These are phyloP conservation scores for Hoplostethus atlanticus DNA, from an alignment of 2,797 vertebrate genomes.

Conservation along the genomic window DNA sequence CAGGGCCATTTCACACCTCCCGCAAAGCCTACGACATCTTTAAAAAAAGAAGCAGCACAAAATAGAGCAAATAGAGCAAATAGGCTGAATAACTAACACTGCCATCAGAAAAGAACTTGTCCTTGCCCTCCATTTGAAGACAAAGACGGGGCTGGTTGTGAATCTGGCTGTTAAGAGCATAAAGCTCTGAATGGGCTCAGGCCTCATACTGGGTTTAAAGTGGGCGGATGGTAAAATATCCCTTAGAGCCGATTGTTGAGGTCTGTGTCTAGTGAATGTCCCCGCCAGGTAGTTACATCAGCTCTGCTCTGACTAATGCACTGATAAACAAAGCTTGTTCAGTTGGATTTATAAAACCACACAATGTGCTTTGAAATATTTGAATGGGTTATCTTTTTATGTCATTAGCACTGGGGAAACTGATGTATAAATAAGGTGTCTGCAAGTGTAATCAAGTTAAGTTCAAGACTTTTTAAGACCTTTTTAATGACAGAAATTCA, in stretches of 20 bases:
- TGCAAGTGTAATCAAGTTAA: no score
- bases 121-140: conserved; percentile 26
- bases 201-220: conserved; percentile 13
- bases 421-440: no score
- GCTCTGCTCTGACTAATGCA: background rate
- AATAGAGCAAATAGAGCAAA: conserved; percentile 41
- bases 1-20: conserved; percentile 48
- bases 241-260: conserved; percentile 10
- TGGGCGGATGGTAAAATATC: conserved; percentile 7
- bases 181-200: conserved; percentile 17
- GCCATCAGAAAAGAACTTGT: conserved; percentile 21
- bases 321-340: conserved; percentile 8
- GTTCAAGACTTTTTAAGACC: no score
- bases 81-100: conserved; percentile 4
- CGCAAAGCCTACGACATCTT: conserved; percentile 29
- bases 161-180: conserved; percentile 12
- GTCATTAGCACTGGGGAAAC: background rate
- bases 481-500: no score
- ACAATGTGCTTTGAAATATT: background rate
- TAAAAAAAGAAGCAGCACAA: background rate
- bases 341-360: background rate
- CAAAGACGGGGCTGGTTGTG: conserved; percentile 19
- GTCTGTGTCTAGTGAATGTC: background rate
- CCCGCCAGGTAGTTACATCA: background rate
- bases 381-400: background rate